Base-by-base conservation (phyloP, 2,797 vertebrate genomes). In the Garrulus glandarius region DNA sequence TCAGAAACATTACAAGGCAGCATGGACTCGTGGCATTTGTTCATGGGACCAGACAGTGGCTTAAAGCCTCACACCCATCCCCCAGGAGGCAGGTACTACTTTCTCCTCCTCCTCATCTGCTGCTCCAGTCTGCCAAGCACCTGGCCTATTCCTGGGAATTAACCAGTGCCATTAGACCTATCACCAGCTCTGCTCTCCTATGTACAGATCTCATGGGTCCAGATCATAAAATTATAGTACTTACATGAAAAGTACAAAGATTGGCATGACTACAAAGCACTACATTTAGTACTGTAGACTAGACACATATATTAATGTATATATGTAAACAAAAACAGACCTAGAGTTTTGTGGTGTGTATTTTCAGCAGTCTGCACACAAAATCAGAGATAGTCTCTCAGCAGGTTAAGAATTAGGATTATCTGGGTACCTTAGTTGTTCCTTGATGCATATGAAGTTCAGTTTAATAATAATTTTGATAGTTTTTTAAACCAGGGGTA, bases 301-400 rank as follows among this genome's bases (percentile, higher is more conserved):
- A 63, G 36, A 78, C 18, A 9, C 50, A 63, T 27, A 59, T 27
- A 36, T 34, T 29, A 5, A 8, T 26, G 6, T 41, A 26, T 43
- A n/a, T 61, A 14, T 49, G 39, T 84, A 87, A 95, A 91, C 47
- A 96, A 82, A 84, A 92, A 8, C 70, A 95, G 64, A 77, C 47
- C 44, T 80, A 37, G 15, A n/a, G 37, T 47, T 87, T 59, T 67
- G 29, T 52, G 30, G 41, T 2, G 1, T 44, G 17, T 44, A 44
- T 94, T 95, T 96, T 91, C 78, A 93, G 34, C 75, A 50, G n/a
- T 44, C 36, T 82, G 47, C 64, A 75, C 59, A 79, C 63, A 93
- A 89, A 92, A 82, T 76, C 68, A 52, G 91, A 91, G 55, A 37
- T 92, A 37, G 39, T 50, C 37, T 69, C 74, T 93, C 74, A 87